Percentiles rank a stretch among this genome's conserved stretches.
These are phyloP conservation scores for Rhinophrynus dorsalis DNA, from an alignment of 2,797 vertebrate genomes.

Conservation along the genomic window DNA sequence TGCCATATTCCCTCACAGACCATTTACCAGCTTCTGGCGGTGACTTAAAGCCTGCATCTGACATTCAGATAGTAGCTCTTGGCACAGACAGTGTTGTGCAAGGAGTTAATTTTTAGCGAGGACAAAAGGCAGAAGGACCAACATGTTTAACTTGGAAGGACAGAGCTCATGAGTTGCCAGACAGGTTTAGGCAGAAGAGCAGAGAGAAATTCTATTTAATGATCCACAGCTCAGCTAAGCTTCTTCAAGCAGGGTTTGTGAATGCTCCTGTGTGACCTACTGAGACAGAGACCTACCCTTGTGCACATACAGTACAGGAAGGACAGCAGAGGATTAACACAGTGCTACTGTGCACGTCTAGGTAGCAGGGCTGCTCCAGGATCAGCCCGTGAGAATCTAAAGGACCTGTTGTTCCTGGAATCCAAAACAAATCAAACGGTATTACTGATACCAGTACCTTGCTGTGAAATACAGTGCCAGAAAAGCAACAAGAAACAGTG, in stretches of 20 bases:
- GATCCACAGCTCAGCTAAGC: conserved; percentile 6
- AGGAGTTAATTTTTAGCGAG: conserved; percentile 52
- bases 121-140: conserved; percentile 42
- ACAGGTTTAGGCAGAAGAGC: conserved; percentile 10
- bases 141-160: conserved; percentile 37
- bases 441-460: conserved; percentile 13
- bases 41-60: neutral
- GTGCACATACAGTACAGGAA: neutral
- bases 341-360: conserved; percentile 19
- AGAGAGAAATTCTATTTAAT: conserved; percentile 21
- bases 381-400: conserved; percentile 3
- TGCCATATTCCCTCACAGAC: no score
- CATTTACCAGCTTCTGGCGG: neutral
- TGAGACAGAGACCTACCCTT: conserved; percentile 3
- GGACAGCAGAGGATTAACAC: neutral
- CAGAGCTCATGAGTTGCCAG: conserved; percentile 33
- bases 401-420: conserved; percentile 1
- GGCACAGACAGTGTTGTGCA: conserved; percentile 25
- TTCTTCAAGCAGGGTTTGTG: neutral
- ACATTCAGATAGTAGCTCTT: conserved; percentile 16
- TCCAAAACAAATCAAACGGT: neutral
- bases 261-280: conserved; percentile 6
- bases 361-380: neutral
- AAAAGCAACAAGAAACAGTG: neutral
- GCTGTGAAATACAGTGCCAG: neutral